A percentile compares a stretch with the other conserved stretches of the same genome.
Conservation (phyloP, 2,888 invertebrate species). For the Panopea generosa region DNA sequence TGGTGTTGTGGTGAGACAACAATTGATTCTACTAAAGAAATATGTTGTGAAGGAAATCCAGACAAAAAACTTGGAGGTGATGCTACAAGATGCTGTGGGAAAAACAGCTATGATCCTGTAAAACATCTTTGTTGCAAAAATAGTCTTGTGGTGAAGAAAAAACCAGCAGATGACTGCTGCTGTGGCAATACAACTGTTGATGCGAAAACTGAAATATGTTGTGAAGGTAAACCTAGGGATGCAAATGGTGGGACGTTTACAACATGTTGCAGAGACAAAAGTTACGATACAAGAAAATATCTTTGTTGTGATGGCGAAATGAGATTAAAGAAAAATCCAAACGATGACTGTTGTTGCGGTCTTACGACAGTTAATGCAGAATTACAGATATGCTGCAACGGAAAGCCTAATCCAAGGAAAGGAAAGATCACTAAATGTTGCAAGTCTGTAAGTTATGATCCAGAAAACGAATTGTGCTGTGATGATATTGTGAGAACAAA, state of each 20-base stretch:
- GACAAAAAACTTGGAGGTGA: conserved; percentile 29
- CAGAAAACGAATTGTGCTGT: conserved; percentile 44
- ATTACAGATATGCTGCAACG: conserved; percentile 48
- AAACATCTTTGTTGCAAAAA: conserved; percentile 45
- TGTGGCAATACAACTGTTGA: conserved; percentile 49
- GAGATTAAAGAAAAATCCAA: conserved; percentile 29
- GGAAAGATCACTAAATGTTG: conserved; percentile 52
- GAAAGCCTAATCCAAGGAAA: conserved; percentile 23
- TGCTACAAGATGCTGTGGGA: conserved; percentile 44
- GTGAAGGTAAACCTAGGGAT: conserved; percentile 39
- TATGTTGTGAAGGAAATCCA: conserved; percentile 53
- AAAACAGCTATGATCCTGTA: conserved; percentile 30
- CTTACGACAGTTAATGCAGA: conserved; percentile 43
- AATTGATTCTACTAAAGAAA: conserved; percentile 39
- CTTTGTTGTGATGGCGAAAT: conserved; percentile 45
- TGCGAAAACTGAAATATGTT: conserved; percentile 53
- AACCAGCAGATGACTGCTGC: conserved; percentile 45
- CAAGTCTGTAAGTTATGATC: conserved; percentile 34
- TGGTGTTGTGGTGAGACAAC: conserved; percentile 55
- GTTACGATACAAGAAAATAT: conserved; percentile 35
- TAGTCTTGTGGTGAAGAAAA: conserved; percentile 34
- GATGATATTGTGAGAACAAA: conserved; percentile 30
- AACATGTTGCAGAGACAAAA: conserved; percentile 46
- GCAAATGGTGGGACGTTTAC: conserved; percentile 33
- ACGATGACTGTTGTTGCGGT: conserved; percentile 50